Conservation (phyloP, 2,113 vertebrate genomes). For the Cephalopterus ornatus region DNA sequence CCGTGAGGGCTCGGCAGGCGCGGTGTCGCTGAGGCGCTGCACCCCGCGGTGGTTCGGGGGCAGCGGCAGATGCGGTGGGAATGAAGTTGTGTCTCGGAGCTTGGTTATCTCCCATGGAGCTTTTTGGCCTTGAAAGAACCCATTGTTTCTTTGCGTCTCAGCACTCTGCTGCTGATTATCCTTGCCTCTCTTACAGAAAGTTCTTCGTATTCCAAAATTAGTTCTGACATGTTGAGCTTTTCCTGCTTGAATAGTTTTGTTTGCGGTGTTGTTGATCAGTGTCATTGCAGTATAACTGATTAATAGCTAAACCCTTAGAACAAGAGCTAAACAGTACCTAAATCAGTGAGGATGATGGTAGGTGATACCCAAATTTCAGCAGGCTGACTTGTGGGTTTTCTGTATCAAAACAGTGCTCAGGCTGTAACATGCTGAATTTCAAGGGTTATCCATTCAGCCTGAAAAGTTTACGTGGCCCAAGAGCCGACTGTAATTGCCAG, state of each 20-base stretch:
- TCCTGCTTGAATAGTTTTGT: not conserved
- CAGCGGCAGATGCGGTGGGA: rapidly evolving
- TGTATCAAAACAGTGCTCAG: not conserved
- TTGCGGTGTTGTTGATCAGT: not conserved
- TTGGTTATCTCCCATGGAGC: not conserved
- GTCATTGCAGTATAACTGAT: not conserved
- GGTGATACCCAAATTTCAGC: not conserved
- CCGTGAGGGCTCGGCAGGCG: rapidly evolving
- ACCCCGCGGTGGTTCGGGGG: not conserved
- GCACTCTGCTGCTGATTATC: not conserved
- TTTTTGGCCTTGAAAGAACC: not conserved
- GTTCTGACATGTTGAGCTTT: not conserved
- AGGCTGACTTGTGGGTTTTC: not conserved
- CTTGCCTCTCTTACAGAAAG: not conserved
- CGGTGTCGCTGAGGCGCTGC: not conserved
- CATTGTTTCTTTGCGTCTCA: not conserved
- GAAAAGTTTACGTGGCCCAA: not conserved
- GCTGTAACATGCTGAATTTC: not conserved
- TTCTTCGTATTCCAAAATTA: not conserved
- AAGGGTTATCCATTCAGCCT: not conserved
- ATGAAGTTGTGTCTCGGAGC: not conserved
- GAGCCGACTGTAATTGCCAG: not conserved
- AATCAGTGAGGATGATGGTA: not conserved
- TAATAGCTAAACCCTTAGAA: not conserved
- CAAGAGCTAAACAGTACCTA: not conserved